phyloP scores from a whole-genome alignment of 2,797 vertebrate genomes.

The Columba guinea region DNA sequence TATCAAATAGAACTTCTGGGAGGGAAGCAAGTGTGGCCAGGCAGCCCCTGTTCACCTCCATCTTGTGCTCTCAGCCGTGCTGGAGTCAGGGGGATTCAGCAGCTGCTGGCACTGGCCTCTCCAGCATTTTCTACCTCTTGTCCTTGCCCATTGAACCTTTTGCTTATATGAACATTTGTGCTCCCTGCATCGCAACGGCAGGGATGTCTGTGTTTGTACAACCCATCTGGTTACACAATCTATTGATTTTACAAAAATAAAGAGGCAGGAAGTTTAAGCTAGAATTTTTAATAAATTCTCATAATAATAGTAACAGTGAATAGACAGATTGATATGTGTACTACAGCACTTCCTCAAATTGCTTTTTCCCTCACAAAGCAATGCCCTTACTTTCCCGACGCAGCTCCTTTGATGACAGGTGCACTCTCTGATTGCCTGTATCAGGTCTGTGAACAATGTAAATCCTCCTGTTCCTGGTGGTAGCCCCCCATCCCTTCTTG shows the following conservation, averaged over 20 bases:
- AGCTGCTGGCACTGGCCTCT: not conserved
- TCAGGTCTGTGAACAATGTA: not conserved
- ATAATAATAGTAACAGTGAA: not conserved
- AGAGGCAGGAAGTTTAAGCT: not conserved
- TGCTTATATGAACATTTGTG: not conserved
- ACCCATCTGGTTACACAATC: not conserved
- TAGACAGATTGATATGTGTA: conserved; percentile 26
- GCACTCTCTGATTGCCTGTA: not conserved
- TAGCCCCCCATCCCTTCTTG: not conserved
- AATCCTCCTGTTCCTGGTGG: not conserved
- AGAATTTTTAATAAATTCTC: conserved; percentile 19
- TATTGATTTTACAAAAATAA: not conserved
- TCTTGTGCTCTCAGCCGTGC: not conserved
- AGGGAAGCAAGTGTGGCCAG: not conserved
- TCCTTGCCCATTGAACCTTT: not conserved
- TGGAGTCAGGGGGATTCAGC: not conserved
- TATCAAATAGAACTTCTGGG: not conserved
- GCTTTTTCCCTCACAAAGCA: conserved; percentile 24
- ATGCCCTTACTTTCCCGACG: not conserved
- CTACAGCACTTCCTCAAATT: conserved; percentile 31
- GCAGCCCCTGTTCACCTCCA: not conserved
- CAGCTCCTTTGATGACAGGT: not conserved
- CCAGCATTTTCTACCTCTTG: not conserved
- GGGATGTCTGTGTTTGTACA: not conserved
- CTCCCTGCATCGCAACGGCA: not conserved